Percentiles rank a stretch among this genome's conserved stretches.
Conservation (phyloP, 2,888 invertebrate species). For the Dicycla oo region DNA sequence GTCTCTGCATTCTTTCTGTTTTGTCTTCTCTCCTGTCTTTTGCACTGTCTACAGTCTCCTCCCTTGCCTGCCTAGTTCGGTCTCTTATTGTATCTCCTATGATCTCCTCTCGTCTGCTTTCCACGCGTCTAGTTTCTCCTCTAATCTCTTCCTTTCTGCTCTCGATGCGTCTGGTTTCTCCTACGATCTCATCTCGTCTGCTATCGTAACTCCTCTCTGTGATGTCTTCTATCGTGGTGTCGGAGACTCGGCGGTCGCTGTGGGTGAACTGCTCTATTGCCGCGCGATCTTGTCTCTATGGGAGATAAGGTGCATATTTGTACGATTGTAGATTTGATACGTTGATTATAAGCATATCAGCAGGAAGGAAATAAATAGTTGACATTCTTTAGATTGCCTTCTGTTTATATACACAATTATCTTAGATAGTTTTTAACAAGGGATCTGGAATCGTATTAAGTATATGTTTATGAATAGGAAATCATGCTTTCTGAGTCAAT, state of each 20-base stretch:
- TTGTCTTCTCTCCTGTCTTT: constrained; percentile 47
- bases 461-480: background rate
- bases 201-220: constrained; percentile 52
- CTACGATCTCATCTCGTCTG: constrained; percentile 46
- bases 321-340: constrained; percentile 15
- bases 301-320: constrained; percentile 33
- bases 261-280: constrained; percentile 86
- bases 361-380: constrained; percentile 9
- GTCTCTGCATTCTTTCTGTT: constrained; percentile 56
- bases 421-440: background rate
- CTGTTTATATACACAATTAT: background rate
- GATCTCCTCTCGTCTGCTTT: constrained; percentile 48
- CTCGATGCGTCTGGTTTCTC: constrained; percentile 51
- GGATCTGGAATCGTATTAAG: background rate
- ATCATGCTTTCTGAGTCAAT: background rate
- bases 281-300: constrained; percentile 83
- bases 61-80: constrained; percentile 40
- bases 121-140: constrained; percentile 45
- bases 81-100: constrained; percentile 46
- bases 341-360: constrained; percentile 4
- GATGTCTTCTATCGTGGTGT: constrained; percentile 70
- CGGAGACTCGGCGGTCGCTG: constrained; percentile 77
- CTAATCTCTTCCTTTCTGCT: constrained; percentile 46
- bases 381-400: constrained; percentile 4
- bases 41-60: constrained; percentile 43